Evolutionary conservation across 2,888 invertebrate genomes (phyloP).

Genomic region (Euplexia lucipara): DNA sequence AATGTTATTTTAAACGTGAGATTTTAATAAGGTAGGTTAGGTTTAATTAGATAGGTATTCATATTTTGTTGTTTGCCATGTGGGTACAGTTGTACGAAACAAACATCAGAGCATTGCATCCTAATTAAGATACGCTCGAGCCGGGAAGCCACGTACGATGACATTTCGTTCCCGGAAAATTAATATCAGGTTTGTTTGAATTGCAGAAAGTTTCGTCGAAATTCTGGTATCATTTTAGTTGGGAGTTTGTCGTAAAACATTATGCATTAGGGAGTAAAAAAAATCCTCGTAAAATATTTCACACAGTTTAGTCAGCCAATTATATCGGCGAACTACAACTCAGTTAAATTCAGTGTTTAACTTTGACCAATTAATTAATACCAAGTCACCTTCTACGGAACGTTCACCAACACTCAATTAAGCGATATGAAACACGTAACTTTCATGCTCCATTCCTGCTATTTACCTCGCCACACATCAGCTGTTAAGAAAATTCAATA

Average conservation of each 20-base stretch:
- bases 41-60: too few relatives aligned
- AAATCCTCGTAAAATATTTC: not conserved
- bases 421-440: slow-evolving; percentile 34
- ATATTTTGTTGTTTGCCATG: not conserved
- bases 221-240: slow-evolving; percentile 5
- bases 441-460: slow-evolving; percentile 51
- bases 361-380: slow-evolving; percentile 4
- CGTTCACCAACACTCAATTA: slow-evolving; percentile 25
- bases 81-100: not conserved
- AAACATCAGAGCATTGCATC: slow-evolving; percentile 1
- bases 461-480: slow-evolving; percentile 14
- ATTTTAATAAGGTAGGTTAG: not conserved
- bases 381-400: slow-evolving; percentile 18
- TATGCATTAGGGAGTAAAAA: not conserved
- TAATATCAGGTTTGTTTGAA: not conserved
- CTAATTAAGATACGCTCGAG: slow-evolving; percentile 10
- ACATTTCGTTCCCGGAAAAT: slow-evolving; percentile 20
- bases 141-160: not conserved
- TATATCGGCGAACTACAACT: slow-evolving; percentile 6
- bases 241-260: not conserved
- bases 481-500: slow-evolving; percentile 4
- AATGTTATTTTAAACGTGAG: too few relatives aligned
- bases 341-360: not conserved
- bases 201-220: slow-evolving; percentile 11
- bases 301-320: slow-evolving; percentile 6